These are phyloP conservation scores for Diogma glabrata DNA, from an alignment of 2,888 invertebrate genomes.

Conservation along the genomic window DNA sequence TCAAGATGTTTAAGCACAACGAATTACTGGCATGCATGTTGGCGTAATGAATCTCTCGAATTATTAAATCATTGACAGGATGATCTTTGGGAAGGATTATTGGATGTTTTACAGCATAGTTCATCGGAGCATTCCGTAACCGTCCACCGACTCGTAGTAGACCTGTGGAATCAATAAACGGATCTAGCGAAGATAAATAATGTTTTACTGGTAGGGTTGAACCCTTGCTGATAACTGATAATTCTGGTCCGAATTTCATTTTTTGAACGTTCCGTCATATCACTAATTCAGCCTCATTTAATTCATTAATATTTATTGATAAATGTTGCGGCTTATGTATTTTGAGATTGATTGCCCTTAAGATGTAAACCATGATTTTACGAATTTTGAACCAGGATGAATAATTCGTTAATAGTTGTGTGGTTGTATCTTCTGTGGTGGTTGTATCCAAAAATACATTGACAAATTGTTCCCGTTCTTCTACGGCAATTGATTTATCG, in stretches of 20 bases:
- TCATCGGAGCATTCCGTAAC: background rate
- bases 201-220: background rate
- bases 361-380: background rate
- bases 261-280: background rate
- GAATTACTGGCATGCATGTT: background rate
- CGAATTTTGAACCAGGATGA: background rate
- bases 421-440: too few relatives aligned
- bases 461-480: too few relatives aligned
- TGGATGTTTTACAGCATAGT: background rate
- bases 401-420: too few relatives aligned
- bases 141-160: too few relatives aligned
- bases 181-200: too few relatives aligned
- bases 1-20: background rate
- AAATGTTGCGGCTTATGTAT: too few relatives aligned
- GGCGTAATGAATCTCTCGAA: background rate
- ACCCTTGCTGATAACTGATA: background rate
- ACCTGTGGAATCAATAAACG: too few relatives aligned
- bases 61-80: background rate
- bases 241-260: too few relatives aligned
- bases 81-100: background rate
- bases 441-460: too few relatives aligned
- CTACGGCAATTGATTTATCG: too few relatives aligned
- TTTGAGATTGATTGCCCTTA: too few relatives aligned
- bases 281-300: background rate
- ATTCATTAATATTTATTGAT: too few relatives aligned